phyloP scores from a whole-genome alignment of 2,888 invertebrate species.

The Cryptocephalus moraei region DNA sequence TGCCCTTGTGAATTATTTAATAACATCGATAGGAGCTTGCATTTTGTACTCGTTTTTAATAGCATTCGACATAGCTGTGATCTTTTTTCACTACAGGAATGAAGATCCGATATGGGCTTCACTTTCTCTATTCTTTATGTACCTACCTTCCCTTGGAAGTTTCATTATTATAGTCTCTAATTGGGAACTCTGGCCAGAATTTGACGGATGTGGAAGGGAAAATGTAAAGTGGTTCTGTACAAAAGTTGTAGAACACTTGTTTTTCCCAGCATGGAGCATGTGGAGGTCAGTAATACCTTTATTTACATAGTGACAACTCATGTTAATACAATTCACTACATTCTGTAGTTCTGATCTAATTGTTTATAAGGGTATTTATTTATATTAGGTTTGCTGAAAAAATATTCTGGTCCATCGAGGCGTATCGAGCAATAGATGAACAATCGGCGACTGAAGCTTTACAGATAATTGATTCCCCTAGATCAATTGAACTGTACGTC shows the following conservation, averaged over 20 bases:
- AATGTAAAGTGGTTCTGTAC: constrained; percentile 40
- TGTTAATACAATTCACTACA: neutral
- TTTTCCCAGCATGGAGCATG: constrained; percentile 52
- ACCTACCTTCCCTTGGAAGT: constrained; percentile 48
- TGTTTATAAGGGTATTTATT: neutral
- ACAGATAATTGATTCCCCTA: constrained; percentile 48
- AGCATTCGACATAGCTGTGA: constrained; percentile 55
- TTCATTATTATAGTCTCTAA: constrained; percentile 49
- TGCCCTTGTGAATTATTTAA: constrained; percentile 41
- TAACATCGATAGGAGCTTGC: constrained; percentile 49
- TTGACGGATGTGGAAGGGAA: constrained; percentile 38
- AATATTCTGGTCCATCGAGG: constrained; percentile 69
- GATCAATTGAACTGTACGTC: constrained; percentile 64
- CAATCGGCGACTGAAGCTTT: constrained; percentile 51
- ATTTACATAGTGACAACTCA: neutral
- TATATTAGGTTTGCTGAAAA: constrained; percentile 53
- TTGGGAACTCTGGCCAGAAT: constrained; percentile 46
- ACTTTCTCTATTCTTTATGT: constrained; percentile 40
- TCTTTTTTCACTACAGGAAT: constrained; percentile 52
- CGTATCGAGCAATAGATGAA: constrained; percentile 50
- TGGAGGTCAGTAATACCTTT: constrained; percentile 43
- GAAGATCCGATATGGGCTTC: constrained; percentile 44
- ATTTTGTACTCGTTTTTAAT: constrained; percentile 56
- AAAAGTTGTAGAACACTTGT: constrained; percentile 43
- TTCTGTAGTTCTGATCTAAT: neutral